These are phyloP conservation scores for Xanthorhoe designata DNA, from an alignment of 2,888 invertebrate genomes.

Conservation along the genomic window DNA sequence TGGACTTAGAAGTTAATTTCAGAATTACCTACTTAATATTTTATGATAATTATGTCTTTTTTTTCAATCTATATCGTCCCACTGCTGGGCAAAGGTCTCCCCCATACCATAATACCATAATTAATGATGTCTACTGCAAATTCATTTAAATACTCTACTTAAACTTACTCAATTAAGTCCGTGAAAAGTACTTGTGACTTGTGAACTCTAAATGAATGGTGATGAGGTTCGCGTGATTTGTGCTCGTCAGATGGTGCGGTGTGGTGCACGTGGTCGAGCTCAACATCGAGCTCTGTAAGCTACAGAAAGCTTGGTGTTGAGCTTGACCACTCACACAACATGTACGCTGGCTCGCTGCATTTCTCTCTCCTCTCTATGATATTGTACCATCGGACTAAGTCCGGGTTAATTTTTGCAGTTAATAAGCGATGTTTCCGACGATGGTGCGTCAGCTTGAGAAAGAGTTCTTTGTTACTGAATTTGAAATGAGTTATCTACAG, in stretches of 20 bases:
- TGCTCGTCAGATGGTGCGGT: conserved; percentile 28
- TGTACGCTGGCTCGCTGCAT: conserved; percentile 7
- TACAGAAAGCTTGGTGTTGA: conserved; percentile 35
- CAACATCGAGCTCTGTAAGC: conserved; percentile 33
- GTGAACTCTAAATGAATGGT: background rate
- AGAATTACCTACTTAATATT: too few relatives aligned
- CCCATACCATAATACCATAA: too few relatives aligned
- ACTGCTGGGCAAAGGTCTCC: too few relatives aligned
- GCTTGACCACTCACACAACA: conserved; percentile 35
- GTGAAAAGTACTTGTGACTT: background rate
- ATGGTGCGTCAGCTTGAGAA: too few relatives aligned
- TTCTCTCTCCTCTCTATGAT: background rate
- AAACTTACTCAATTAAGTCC: conserved; percentile 1
- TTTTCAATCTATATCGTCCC: too few relatives aligned
- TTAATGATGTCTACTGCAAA: background rate
- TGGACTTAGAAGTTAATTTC: too few relatives aligned
- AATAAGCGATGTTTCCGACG: too few relatives aligned
- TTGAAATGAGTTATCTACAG: too few relatives aligned
- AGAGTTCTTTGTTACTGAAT: too few relatives aligned
- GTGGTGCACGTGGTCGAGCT: conserved; percentile 33
- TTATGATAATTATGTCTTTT: too few relatives aligned
- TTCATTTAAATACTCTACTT: background rate
- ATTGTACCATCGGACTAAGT: background rate
- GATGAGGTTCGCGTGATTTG: conserved; percentile 9
- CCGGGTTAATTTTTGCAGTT: too few relatives aligned